A percentile compares a stretch with the other conserved stretches of the same genome.
Evolutionary conservation across 2,888 invertebrate species (phyloP).

Genomic region (Blera fallax): DNA sequence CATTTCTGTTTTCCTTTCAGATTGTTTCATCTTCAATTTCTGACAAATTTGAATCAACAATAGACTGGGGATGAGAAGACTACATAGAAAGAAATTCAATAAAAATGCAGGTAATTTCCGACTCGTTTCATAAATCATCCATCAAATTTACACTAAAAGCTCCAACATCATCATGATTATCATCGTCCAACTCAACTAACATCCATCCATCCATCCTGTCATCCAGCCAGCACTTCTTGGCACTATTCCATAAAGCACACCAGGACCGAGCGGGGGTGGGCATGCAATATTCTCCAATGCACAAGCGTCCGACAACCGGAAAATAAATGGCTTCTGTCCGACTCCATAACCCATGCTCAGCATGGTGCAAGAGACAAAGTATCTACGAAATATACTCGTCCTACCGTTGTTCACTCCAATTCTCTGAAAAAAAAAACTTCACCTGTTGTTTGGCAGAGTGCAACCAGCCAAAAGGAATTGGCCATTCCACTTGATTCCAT

Average conservation of each 20-base stretch:
- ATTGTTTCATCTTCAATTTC: conserved; percentile 76
- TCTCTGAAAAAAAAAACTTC: conserved; percentile 6
- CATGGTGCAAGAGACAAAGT: neutral
- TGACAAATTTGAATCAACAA: conserved; percentile 77
- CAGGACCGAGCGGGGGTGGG: neutral
- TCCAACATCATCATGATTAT: neutral
- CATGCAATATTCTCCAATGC: neutral
- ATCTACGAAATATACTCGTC: neutral
- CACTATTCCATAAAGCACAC: neutral
- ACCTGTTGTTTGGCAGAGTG: conserved; percentile 31
- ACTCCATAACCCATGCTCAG: neutral
- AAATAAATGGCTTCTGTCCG: conserved; percentile 5
- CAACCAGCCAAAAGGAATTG: neutral
- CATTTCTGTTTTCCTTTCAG: conserved; percentile 74
- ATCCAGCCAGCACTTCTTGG: conserved; percentile 6
- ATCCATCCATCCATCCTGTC: conserved; percentile 12
- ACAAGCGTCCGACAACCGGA: neutral
- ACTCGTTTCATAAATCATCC: neutral
- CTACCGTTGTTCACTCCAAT: neutral
- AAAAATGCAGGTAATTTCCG: conserved; percentile 80
- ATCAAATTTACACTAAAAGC: neutral
- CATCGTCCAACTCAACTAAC: neutral
- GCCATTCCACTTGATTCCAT: too few species aligned
- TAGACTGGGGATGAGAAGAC: conserved; percentile 81
- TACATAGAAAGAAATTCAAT: conserved; percentile 79